Base-by-base conservation (phyloP, 2,888 invertebrate species). In the Microchrysa polita region DNA sequence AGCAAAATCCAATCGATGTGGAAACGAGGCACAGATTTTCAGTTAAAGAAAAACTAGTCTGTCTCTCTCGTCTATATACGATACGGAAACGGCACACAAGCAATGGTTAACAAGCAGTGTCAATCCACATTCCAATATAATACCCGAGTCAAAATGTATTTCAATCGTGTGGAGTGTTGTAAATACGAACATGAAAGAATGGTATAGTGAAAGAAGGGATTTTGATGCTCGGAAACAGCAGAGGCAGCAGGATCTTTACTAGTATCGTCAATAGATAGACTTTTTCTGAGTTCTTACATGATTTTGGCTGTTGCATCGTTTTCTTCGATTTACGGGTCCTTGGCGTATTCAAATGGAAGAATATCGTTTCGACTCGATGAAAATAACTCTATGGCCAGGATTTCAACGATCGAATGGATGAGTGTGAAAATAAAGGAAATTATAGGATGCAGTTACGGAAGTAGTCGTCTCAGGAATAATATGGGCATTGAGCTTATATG, bases 51-150 rank as follows among this genome's bases (percentile, higher is more conserved):
- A 4, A 48, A 42, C n/a, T n/a, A n/a, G n/a, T n/a, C n/a, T n/a
- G n/a, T n/a, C n/a, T n/a, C n/a, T n/a, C n/a, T n/a, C n/a, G n/a
- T n/a, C n/a, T n/a, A n/a, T n/a, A n/a, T n/a, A n/a, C 18, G n/a
- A 44, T 44, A 65, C 22, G 65, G 48, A 65, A 44, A n/a, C n/a
- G n/a, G n/a, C n/a, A n/a, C n/a, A n/a, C n/a, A 44, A 44, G 65
- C 65, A 65, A n/a, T 44, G 42, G 65, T 44, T 65, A 65, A 22
- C 65, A 65, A 65, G 65, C 65, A 65, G 34, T 65, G 65, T 65
- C 65, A 48, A 65, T 65, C 23, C 65, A 22, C 16, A 65, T 65
- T 65, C 65, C 65, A 48, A 48, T 63, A 65, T 65, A 48, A 34
- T 34, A 34, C 7, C n/a, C n/a, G n/a, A n/a, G n/a, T n/a, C n/a